phyloP scores from a whole-genome alignment of 2,888 invertebrate species.

The Mimachlamys varia region DNA sequence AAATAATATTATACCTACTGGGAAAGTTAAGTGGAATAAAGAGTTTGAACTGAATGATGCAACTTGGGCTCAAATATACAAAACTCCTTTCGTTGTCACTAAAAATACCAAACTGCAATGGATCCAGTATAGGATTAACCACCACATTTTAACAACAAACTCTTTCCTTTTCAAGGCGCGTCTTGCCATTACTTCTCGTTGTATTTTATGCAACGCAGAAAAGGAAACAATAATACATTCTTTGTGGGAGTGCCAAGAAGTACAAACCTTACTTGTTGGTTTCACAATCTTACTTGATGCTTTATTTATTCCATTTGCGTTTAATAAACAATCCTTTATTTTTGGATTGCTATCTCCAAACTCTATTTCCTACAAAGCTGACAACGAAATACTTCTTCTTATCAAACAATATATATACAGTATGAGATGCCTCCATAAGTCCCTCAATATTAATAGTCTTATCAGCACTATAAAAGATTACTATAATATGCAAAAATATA shows the following conservation, averaged over 20 bases:
- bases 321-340: background rate
- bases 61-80: background rate
- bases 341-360: background rate
- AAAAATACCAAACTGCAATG: conserved; percentile 32
- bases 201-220: background rate
- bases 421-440: background rate
- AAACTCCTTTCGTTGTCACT: conserved; percentile 5
- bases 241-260: background rate
- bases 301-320: background rate
- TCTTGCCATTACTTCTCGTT: background rate
- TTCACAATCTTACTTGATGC: background rate
- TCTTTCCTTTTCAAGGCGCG: too few relatives aligned
- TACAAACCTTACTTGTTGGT: background rate
- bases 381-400: background rate
- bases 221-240: background rate
- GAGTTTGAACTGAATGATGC: background rate
- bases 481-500: background rate
- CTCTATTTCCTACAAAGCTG: background rate
- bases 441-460: too few relatives aligned
- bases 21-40: background rate
- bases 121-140: background rate
- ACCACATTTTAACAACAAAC: too few relatives aligned
- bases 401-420: background rate
- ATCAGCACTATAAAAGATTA: background rate
- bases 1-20: background rate